Evolutionary conservation across 2,888 invertebrate genomes (phyloP).

Genomic region (Pilophorus perplexus): DNA sequence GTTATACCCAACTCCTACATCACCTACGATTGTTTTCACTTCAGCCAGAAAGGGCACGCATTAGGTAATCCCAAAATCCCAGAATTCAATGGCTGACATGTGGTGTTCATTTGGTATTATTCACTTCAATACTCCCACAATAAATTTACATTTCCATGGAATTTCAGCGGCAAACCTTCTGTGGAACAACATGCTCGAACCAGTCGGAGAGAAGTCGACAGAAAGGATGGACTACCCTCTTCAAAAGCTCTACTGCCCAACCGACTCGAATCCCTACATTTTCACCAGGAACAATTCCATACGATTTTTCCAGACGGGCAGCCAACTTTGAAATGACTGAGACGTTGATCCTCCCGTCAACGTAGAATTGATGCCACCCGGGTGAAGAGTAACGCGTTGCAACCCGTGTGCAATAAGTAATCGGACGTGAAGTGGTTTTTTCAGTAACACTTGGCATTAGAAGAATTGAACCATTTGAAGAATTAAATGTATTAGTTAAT

Average conservation of each 20-base stretch:
- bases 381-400: no score
- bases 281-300: slow-evolving; percentile 57
- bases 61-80: slow-evolving; percentile 55
- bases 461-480: no score
- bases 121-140: background rate
- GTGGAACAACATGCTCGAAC: slow-evolving; percentile 72
- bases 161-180: slow-evolving; percentile 65
- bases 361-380: no score
- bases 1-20: slow-evolving; percentile 69
- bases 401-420: no score
- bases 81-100: background rate
- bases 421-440: no score
- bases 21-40: slow-evolving; percentile 75
- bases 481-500: no score
- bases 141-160: no score
- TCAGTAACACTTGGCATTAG: no score
- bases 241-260: slow-evolving; percentile 63
- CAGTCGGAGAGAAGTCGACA: slow-evolving; percentile 64
- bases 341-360: no score
- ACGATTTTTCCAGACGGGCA: slow-evolving; percentile 54
- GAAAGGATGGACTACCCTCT: slow-evolving; percentile 59
- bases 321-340: slow-evolving; percentile 52
- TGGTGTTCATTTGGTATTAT: background rate
- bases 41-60: slow-evolving; percentile 76
- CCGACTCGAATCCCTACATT: slow-evolving; percentile 60